Base-by-base conservation (phyloP, 2,888 invertebrate genomes). In the Erebia palarica region DNA sequence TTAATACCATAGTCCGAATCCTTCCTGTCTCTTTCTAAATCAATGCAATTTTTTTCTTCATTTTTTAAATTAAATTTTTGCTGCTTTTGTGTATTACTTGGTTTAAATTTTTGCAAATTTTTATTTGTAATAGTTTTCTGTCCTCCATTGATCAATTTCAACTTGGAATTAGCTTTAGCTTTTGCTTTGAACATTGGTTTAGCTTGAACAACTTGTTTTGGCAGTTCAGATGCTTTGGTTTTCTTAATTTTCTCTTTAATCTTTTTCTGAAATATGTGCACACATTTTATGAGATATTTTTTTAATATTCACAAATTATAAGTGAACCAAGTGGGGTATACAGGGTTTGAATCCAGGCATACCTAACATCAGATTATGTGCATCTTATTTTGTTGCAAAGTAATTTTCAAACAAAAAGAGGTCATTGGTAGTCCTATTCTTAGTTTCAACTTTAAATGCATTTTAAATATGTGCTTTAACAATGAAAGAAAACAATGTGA, bases 1-100 rank as follows among this genome's bases (percentile, higher is more conserved):
- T 83, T 79, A 14, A 76, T 66, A 67, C 71, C 77, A 42, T 74
- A 69, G 64, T 74, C 74, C 69, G 68, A 66, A 65, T 73, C 63
- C 36, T 73, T 73, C 51, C 71, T 64, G 36, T 66, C 53, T 60
- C 68, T 21, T 51, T 47, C n/a, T 55, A 47, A 18, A 44, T 60
- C 16, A 27, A 51, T 70, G 3, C 59, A 68, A 49, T 11, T 59
- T 44, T 16, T 18, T 59, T 44, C 36, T 61, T 70, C 1, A 57
- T 69, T 72, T 47, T 78, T 75, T 4, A 9, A 59, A 71, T 70
- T 70, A 70, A 66, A 70, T 73, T 68, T 73, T 77, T 70, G 68
- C 71, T 71, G 65, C 36, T 74, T 72, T 71, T 75, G 55, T 16
- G 55, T 64, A 7, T 63, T 68, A 4, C 73, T 77, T 68, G 49